Evolutionary conservation across 2,888 invertebrate species (phyloP).

Genomic region (Opisthograptis luteolata): DNA sequence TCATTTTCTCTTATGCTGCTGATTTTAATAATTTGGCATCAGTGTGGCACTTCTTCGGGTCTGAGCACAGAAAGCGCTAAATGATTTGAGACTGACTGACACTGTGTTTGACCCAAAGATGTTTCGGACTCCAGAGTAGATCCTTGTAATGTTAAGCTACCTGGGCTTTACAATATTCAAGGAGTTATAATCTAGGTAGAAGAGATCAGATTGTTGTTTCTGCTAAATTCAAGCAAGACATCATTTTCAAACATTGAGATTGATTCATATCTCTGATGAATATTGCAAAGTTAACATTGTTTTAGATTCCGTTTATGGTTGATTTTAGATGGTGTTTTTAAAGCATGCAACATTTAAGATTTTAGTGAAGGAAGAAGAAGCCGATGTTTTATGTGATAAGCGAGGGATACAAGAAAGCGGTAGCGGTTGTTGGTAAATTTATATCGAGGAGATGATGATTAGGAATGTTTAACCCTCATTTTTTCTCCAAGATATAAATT

Average conservation of each 20-base stretch:
- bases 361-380: constrained; percentile 48
- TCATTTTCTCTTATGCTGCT: too few relatives aligned
- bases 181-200: neutral
- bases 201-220: too few relatives aligned
- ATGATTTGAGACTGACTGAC: neutral
- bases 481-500: neutral
- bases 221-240: too few relatives aligned
- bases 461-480: neutral
- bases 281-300: constrained; percentile 41
- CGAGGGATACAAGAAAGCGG: neutral
- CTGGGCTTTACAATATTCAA: constrained; percentile 26
- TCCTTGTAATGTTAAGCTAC: constrained; percentile 16
- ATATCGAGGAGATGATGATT: neutral
- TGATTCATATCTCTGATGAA: constrained; percentile 33
- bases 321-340: constrained; percentile 47
- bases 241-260: too few relatives aligned
- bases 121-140: constrained; percentile 19
- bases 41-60: too few relatives aligned
- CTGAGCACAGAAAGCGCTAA: neutral
- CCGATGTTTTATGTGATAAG: constrained; percentile 31
- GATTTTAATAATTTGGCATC: too few relatives aligned
- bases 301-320: constrained; percentile 38
- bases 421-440: constrained; percentile 29
- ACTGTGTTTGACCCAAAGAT: constrained; percentile 26
- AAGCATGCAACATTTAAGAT: constrained; percentile 63